phyloP scores from a whole-genome alignment of 30 jellyfish, hydroid and myxozoan species.

The Mastigias papua region DNA sequence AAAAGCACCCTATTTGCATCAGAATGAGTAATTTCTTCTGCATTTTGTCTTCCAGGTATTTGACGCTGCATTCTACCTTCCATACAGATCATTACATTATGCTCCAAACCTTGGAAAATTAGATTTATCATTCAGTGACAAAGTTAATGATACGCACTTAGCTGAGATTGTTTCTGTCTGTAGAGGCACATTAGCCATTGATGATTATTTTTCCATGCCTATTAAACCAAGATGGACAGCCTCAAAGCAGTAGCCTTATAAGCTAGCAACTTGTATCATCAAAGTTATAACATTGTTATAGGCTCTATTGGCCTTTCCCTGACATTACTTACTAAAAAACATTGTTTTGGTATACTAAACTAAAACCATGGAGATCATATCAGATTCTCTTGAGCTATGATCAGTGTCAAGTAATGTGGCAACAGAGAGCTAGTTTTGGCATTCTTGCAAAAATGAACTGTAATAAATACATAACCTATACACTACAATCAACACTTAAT shows the following conservation, averaged over 20 bases:
- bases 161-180: conserved; percentile 88
- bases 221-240: conserved; percentile 77
- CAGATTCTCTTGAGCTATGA: too few species aligned
- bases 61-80: conserved; percentile 74
- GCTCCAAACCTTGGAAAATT: conserved; percentile 71
- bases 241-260: not conserved
- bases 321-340: too few species aligned
- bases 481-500: not conserved
- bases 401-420: too few species aligned
- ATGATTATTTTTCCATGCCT: conserved; percentile 79
- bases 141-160: conserved; percentile 76
- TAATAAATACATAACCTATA: too few species aligned
- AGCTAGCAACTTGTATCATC: not conserved
- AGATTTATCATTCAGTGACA: conserved; percentile 78
- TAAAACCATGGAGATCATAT: too few species aligned
- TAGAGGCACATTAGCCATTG: conserved; percentile 77
- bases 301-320: too few species aligned
- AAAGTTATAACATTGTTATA: too few species aligned
- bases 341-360: too few species aligned
- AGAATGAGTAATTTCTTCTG: not conserved
- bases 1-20: not conserved
- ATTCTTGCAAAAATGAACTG: too few species aligned
- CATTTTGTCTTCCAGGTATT: conserved; percentile 40
- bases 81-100: conserved; percentile 80
- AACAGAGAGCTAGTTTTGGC: too few species aligned